Evolutionary conservation across 1,140 invertebrate species (phyloP), one percentile per base, ranked within the genome.

Genomic region (Planococcus citri): DNA sequence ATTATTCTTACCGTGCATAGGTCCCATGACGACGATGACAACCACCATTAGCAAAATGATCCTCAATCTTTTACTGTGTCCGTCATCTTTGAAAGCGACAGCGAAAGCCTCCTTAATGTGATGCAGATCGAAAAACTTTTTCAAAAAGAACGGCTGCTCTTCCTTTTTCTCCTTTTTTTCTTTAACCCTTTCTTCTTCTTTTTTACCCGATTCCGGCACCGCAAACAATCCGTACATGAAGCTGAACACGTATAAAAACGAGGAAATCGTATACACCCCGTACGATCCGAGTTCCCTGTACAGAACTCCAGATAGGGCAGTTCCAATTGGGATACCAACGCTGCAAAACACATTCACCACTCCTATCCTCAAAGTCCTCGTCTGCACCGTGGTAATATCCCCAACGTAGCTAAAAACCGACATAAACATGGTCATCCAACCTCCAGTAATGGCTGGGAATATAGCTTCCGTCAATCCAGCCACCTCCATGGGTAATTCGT

Each of bases 381-480:
- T 87, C 76, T 90, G 86, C 68, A 88, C 83, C 6, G 86, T 86
- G 0, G 91, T 92, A 9, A 92, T 87, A 76, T 94, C 91, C 0
- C 86, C 89, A 51, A 95, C 88, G 74, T 93, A 94, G 76, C 91
- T 93, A 76, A 94, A 94, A 33, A 90, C 86, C 14, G 89, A 89
- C 87, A 94, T 92, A 72, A 93, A 86, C 85, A 93, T 88, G 20
- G 89, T 90, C 73, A 92, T 89, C 85, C 88, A 91, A 1, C 91
- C 91, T 0, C 90, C 90, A 6, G 88, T 88, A 0, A 94, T 74
- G 0, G 87, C 87, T 0, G 88, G 88, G 76, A 89, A 89, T 37
- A 91, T 79, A 1, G 87, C 86, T 77, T 91, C 88, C 3, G 87
- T 84, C 0, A 90, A 80, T 0, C 87, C 88, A 3, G 87, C 86